Evolutionary conservation across 2,113 vertebrate species (phyloP), one percentile per base, ranked within the genome.

Genomic region (Mola mola): DNA sequence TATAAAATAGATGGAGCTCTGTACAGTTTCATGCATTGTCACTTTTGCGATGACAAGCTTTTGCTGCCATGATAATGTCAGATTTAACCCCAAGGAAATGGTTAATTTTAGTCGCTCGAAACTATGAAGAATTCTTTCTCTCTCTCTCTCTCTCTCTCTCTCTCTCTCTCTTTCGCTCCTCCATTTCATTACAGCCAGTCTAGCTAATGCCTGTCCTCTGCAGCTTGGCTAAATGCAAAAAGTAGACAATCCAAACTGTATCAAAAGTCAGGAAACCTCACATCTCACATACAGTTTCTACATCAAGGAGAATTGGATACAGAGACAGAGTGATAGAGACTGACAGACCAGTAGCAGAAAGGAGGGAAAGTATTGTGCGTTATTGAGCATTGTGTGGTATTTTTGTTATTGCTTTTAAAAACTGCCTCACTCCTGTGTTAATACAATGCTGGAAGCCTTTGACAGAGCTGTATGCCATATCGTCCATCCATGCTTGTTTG

Each of bases 311-410:
- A 11, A 16, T 8, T n/a, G 28, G 19, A 29, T n/a, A 37, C 1
- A 37, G 21, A 34, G 19, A 2, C 4, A 74, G 61, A 13, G n/a
- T 28, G 8, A 29, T 28, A 21, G 58, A 42, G 25, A 63, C n/a
- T n/a, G n/a, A n/a, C n/a, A n/a, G n/a, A 17, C 6, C 3, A 38
- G 12, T 11, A 13, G 13, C 36, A 4, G 36, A 38, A 38, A 40
- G 2, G 12, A 13, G 16, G 16, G 21, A 44, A 24, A 15, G 38
- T 43, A 53, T 68, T 64, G 60, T 0, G n/a, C n/a, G n/a, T n/a
- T n/a, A n/a, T n/a, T n/a, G n/a, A n/a, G n/a, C n/a, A 21, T 48
- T 79, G 62, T 57, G 51, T 53, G 50, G 55, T 72, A 72, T 79
- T 82, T 82, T 64, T 61, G 58, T n/a, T n/a, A 50, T 44, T 50